Conservation (phyloP, 2,888 invertebrate genomes). For the Gryllus longicercus region DNA sequence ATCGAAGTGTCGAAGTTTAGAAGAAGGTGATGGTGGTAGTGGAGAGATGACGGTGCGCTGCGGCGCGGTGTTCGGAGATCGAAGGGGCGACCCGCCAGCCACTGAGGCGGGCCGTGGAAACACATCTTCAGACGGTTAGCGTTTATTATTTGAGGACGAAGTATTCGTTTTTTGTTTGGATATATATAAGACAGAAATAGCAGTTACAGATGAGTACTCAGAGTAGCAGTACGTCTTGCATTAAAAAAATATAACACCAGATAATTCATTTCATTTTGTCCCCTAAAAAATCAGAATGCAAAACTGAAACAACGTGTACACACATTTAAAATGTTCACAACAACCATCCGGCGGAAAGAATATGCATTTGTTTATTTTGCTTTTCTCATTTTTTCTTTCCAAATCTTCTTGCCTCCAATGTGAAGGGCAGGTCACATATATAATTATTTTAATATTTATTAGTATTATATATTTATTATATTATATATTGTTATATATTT, state of each 20-base stretch:
- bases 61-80: not conserved
- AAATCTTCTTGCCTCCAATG: conserved; percentile 27
- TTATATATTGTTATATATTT: conserved; percentile 29
- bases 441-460: conserved; percentile 28
- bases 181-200: conserved; percentile 8
- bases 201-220: conserved; percentile 11
- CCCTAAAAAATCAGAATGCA: conserved; percentile 12
- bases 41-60: not conserved
- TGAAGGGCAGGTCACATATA: conserved; percentile 30
- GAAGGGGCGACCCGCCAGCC: not conserved
- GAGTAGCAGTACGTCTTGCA: conserved; percentile 21
- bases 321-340: conserved; percentile 33
- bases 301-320: conserved; percentile 25
- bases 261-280: conserved; percentile 25
- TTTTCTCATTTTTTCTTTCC: conserved; percentile 24
- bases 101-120: not conserved
- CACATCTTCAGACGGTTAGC: not conserved
- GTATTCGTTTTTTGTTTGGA: conserved; percentile 11
- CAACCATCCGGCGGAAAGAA: conserved; percentile 33
- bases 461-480: conserved; percentile 32
- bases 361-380: conserved; percentile 20
- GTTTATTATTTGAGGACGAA: not conserved
- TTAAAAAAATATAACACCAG: conserved; percentile 32
- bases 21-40: conserved; percentile 7
- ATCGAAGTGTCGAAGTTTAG: conserved; percentile 28